Evolutionary conservation across 1,140 invertebrate genomes (phyloP), one percentile per base, ranked within the genome.

Genomic region (Marisa cornuarietis): DNA sequence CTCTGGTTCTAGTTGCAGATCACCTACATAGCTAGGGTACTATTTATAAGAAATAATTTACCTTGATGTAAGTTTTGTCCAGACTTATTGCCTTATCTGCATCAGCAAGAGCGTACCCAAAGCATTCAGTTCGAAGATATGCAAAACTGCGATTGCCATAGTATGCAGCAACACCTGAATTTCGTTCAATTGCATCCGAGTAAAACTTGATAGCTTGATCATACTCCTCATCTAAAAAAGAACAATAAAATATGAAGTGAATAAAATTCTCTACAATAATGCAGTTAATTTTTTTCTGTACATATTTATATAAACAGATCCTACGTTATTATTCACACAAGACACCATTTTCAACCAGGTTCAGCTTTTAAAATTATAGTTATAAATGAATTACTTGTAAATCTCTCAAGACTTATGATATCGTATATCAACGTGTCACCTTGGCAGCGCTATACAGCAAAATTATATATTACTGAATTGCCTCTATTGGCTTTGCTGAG

Each of bases 81-180:
- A 97, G 87, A 91, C 97, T 95, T 69, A 99, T 95, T 4, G 98
- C 95, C 90, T 95, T 95, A 0, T 95, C 94, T 13, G 98, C 98
- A 93, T 99, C 98, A 52, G 91, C 92, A 62, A 99, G 91, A 0
- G 98, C 98, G 90, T 95, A 97, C 51, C 98, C 98, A 92, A 97
- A 99, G 89, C 95, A 96, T 92, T 99, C 97, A 71, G 94, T 94
- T 85, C 95, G 95, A 63, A 99, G 91, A 90, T 99, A 97, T 22
- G 97, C 95, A 92, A 99, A 95, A 93, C 97, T 98, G 85, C 98
- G 94, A 92, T 99, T 99, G 1, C 95, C 96, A 92, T 95, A 92
- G 83, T 90, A 92, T 20, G 88, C 85, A 63, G 97, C 96, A 87
- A 94, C 93, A 83, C 85, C 88, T 9, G 96, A 95, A 90, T 97